Evolutionary conservation across 2,797 vertebrate genomes (phyloP), one percentile per base, ranked within the genome.

Genomic region (Anas capensis): DNA sequence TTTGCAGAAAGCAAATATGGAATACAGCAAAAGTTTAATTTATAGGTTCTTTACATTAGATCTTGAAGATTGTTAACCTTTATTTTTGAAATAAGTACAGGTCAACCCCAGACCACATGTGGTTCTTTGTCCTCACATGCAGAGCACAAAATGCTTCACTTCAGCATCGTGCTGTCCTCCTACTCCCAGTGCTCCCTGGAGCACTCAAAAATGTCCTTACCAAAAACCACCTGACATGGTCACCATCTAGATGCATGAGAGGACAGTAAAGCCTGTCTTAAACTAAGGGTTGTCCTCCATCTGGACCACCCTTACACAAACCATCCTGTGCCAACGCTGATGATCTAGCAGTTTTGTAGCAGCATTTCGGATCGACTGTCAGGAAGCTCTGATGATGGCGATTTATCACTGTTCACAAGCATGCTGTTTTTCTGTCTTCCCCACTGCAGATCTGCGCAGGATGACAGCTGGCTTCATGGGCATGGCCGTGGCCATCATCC

Each of bases 391-490:
- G n/a, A n/a, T 33, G 64, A 38, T 94, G 54, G 70, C 66, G 4
- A 13, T 73, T 70, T 84, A 16, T 72, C 33, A 3, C 19, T 21
- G 46, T 27, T 95, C 38, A 86, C 79, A 56, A 1, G 4, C 5
- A 23, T 14, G 17, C 2, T 76, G 29, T 73, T 94, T 78, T 81
- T 77, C 57, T 97, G 27, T 96, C 27, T 92, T 93, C 88, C 77
- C 36, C 51, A 6, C 75, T 90, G 79, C 97, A 99, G 99, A 99
- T 96, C 97, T 99, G 97, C 98, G 99, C 95, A 98, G 99, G 95
- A 99, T 99, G 99, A 99, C 99, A 1, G 99, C 99, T 5, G 99
- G 99, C 58, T 99, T 99, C 97, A 99, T 99, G 99, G 99, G 99
- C 95, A 99, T 99, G 99, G 99, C 99, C 0, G 99, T 99, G 92